Evolutionary conservation across 2,113 vertebrate species (phyloP).

Genomic region (Carlito syrichta): DNA sequence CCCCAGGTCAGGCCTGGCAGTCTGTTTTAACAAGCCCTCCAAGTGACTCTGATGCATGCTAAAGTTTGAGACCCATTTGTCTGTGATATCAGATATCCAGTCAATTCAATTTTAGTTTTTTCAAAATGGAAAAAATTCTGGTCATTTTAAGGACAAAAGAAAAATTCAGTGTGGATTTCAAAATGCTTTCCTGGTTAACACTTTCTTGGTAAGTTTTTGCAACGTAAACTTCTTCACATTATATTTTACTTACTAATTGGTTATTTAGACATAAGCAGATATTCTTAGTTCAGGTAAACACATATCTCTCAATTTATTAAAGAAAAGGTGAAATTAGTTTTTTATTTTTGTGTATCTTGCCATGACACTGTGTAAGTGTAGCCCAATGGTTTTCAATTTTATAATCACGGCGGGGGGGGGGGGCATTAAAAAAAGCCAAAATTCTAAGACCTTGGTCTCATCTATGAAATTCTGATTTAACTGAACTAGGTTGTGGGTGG

Average conservation of each 20-base stretch:
- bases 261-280: not conserved
- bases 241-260: not conserved
- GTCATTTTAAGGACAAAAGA: not conserved
- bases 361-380: not conserved
- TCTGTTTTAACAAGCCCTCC: not conserved
- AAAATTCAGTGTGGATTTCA: not conserved
- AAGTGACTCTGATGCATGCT: not conserved
- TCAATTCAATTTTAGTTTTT: not conserved
- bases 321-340: not conserved
- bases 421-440: not conserved
- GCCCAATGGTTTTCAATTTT: not conserved
- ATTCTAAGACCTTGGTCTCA: not conserved
- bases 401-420: not conserved
- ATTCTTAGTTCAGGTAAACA: not conserved
- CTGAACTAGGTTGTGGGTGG: not conserved
- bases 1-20: not conserved
- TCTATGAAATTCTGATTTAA: not conserved
- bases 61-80: not conserved
- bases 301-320: not conserved
- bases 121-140: not conserved
- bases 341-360: constrained; percentile 4
- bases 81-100: not conserved
- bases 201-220: not conserved
- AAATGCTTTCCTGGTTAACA: not conserved
- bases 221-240: not conserved